phyloP scores from a whole-genome alignment of 1,140 invertebrate genomes.

The Colletes gigas region DNA sequence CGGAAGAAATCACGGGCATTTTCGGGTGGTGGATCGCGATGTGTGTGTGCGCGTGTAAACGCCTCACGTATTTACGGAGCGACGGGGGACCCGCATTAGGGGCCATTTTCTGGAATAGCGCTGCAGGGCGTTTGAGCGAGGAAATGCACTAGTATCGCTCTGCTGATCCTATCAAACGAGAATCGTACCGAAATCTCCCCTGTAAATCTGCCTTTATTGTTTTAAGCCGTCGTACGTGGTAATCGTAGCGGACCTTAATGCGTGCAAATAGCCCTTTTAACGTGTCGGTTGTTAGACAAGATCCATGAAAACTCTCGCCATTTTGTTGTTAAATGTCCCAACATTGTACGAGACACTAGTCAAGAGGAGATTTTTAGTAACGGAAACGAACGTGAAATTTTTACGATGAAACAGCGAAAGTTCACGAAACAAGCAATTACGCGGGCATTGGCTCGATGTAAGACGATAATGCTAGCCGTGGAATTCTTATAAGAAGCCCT shows the following conservation, averaged over 20 bases:
- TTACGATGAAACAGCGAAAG: neutral
- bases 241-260: neutral
- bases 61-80: constrained; percentile 61
- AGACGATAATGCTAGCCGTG: constrained; percentile 68
- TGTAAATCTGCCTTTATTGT: constrained; percentile 65
- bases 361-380: no score
- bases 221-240: constrained; percentile 22
- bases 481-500: constrained; percentile 79
- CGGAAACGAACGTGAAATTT: no score
- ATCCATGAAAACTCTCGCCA: no score
- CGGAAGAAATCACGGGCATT: no score
- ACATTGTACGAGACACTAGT: no score
- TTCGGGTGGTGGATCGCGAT: no score
- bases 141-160: constrained; percentile 67
- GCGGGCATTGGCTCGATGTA: constrained; percentile 63
- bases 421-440: neutral
- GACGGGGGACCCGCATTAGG: constrained; percentile 41
- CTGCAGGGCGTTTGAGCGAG: constrained; percentile 67
- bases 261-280: no score
- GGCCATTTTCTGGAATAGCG: constrained; percentile 62
- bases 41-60: neutral
- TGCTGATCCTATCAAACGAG: constrained; percentile 61
- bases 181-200: constrained; percentile 60
- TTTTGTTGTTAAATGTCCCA: no score
- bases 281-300: no score